phyloP scores from a whole-genome alignment of 35 echinoderm and acorn worm genomes.

The Ophiothrix spiculata region DNA sequence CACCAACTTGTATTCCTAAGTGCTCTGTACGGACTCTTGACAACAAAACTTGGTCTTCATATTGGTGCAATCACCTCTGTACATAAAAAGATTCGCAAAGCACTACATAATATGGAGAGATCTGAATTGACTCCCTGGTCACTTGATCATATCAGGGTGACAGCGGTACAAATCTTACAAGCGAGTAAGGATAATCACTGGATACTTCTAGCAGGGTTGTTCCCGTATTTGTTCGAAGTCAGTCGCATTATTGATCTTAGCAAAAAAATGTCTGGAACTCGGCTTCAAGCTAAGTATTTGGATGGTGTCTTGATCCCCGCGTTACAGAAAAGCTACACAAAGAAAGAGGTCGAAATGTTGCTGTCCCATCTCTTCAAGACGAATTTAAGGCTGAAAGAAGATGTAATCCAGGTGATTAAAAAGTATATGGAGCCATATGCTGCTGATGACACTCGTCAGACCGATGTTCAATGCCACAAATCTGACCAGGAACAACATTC shows the following conservation, averaged over 20 bases:
- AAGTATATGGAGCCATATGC: too few relatives aligned
- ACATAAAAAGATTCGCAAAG: not conserved
- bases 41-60: not conserved
- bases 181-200: constrained; percentile 3
- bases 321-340: not conserved
- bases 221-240: constrained; percentile 10
- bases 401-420: not conserved
- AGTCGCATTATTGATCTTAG: not conserved
- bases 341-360: not conserved
- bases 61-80: not conserved
- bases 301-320: not conserved
- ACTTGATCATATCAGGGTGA: not conserved
- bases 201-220: not conserved
- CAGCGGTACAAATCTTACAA: not conserved
- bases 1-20: not conserved
- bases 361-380: not conserved
- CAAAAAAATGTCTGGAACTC: not conserved
- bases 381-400: not conserved
- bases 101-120: not conserved
- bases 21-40: not conserved
- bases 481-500: too few relatives aligned
- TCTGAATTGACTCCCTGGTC: not conserved
- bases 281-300: not conserved
- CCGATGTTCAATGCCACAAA: too few relatives aligned
- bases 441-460: too few relatives aligned